phyloP scores from a whole-genome alignment of 2,797 vertebrate species.

The Xiphophorus birchmanni region DNA sequence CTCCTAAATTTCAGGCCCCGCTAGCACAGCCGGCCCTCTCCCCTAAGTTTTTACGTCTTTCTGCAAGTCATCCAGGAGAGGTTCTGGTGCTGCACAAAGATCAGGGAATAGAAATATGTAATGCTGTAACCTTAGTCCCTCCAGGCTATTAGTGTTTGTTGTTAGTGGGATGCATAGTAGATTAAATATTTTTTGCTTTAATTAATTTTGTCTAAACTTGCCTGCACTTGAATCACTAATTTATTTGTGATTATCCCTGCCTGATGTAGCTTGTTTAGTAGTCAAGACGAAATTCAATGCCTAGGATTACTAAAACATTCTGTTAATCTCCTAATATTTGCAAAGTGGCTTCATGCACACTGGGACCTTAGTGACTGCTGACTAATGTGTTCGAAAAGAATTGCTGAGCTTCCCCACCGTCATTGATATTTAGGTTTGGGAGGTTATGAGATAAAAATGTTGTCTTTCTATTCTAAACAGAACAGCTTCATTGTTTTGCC shows the following conservation, averaged over 20 bases:
- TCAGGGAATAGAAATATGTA: conserved; percentile 65
- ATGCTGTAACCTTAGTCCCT: conserved; percentile 26
- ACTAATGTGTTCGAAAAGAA: not conserved
- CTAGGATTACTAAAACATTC: not conserved
- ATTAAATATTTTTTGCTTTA: not conserved
- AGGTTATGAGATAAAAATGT: not conserved
- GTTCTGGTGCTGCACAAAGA: conserved; percentile 52
- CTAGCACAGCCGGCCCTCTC: conserved; percentile 58
- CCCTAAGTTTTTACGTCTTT: conserved; percentile 61
- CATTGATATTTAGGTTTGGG: not conserved
- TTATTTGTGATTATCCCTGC: not conserved
- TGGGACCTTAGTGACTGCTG: not conserved
- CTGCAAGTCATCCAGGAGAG: conserved; percentile 42
- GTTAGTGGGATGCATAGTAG: not conserved
- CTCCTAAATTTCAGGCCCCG: conserved; percentile 72
- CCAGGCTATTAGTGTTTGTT: not conserved
- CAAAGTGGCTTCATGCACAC: not conserved
- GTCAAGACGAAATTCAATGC: not conserved
- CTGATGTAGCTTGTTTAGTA: not conserved
- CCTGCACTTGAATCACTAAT: not conserved
- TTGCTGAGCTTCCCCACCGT: not conserved
- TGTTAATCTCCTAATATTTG: not conserved
- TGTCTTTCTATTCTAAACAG: not conserved
- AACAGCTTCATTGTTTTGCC: not conserved
- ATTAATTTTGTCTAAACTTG: not conserved